Conservation (phyloP, 2,888 invertebrate genomes). For the Lobophora halterata region DNA sequence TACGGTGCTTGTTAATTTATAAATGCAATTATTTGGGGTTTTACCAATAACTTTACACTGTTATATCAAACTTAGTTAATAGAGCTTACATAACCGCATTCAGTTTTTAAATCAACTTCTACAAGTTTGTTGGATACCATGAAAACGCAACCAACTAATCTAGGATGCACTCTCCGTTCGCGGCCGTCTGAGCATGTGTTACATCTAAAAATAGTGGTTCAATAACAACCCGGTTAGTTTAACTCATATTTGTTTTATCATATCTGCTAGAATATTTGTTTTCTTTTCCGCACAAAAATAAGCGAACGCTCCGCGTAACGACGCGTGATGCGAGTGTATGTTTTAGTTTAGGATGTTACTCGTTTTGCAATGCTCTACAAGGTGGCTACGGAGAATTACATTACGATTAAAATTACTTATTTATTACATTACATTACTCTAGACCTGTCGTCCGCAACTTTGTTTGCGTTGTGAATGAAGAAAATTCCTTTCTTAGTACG, state of each 20-base stretch:
- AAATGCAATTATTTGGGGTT: too few relatives aligned
- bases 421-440: too few relatives aligned
- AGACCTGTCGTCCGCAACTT: too few relatives aligned
- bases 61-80: too few relatives aligned
- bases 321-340: too few relatives aligned
- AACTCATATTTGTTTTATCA: constrained; percentile 14
- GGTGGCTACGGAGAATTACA: background rate
- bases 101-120: too few relatives aligned
- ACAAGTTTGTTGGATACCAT: background rate
- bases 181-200: constrained; percentile 7
- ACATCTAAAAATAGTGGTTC: constrained; percentile 8
- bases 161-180: constrained; percentile 11
- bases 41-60: too few relatives aligned
- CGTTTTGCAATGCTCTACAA: constrained; percentile 3
- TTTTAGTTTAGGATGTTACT: constrained; percentile 5
- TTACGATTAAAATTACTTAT: too few relatives aligned
- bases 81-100: too few relatives aligned
- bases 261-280: constrained; percentile 9
- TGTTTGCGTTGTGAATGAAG: too few relatives aligned
- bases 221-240: constrained; percentile 5
- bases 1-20: too few relatives aligned
- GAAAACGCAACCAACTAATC: background rate
- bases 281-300: constrained; percentile 3
- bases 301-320: constrained; percentile 1
- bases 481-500: too few relatives aligned